Conservation (phyloP, 2,888 invertebrate genomes). For the Carpatolechia fugitivella region DNA sequence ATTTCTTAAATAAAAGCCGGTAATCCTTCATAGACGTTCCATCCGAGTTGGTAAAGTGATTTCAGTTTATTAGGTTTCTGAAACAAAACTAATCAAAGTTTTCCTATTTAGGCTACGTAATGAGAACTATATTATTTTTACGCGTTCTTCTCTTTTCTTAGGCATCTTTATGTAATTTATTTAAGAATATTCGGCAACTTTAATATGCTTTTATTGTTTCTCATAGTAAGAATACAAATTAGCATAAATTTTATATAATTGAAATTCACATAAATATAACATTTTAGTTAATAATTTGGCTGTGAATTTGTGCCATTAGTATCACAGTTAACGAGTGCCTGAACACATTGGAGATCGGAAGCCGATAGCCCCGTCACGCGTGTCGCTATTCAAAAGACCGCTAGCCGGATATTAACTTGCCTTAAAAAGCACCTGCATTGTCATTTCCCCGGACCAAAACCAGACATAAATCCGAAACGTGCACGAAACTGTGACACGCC, state of each 20-base stretch:
- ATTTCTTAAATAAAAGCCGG: background rate
- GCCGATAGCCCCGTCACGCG: constrained; percentile 61
- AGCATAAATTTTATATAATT: too few relatives aligned
- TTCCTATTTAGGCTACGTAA: constrained; percentile 6
- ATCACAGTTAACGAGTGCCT: constrained; percentile 9
- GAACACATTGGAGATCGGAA: constrained; percentile 54
- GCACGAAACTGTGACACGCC: background rate
- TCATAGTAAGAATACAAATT: background rate
- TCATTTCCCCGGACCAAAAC: constrained; percentile 27
- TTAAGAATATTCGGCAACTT: background rate
- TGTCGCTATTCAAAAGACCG: constrained; percentile 54
- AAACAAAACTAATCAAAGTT: constrained; percentile 18
- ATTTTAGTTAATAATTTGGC: background rate
- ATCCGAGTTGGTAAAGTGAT: constrained; percentile 10
- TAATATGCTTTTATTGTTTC: background rate
- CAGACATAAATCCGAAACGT: background rate
- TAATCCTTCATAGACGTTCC: background rate
- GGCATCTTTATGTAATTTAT: background rate
- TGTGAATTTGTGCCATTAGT: background rate
- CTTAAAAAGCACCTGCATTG: constrained; percentile 50
- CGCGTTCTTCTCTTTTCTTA: background rate
- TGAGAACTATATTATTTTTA: background rate
- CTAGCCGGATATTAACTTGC: constrained; percentile 65
- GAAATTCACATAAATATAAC: too few relatives aligned
- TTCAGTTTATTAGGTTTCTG: constrained; percentile 10